A percentile compares a stretch with the other conserved stretches of the same genome.
Conservation (phyloP, 2,113 vertebrate genomes). For the Perca flavescens region DNA sequence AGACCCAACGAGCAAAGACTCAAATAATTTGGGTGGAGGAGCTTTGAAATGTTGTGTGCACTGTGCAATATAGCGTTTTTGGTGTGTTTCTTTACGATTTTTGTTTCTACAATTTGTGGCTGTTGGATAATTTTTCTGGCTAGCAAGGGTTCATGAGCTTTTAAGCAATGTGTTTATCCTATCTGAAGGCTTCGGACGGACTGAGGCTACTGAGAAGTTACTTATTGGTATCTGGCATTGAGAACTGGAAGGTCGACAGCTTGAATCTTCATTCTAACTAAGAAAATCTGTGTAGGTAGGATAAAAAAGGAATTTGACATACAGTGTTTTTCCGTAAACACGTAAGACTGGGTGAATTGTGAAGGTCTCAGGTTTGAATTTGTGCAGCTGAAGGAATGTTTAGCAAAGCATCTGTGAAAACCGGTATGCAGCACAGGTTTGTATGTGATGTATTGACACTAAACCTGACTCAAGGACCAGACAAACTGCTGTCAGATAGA, state of each 20-base stretch:
- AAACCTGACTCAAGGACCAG: neutral
- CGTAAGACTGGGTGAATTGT: neutral
- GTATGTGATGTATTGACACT: neutral
- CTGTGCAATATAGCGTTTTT: neutral
- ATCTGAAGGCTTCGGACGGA: neutral
- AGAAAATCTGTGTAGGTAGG: neutral
- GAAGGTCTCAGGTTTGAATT: conserved; percentile 4
- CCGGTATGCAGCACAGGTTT: neutral
- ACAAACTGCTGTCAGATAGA: neutral
- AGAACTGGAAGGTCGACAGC: neutral
- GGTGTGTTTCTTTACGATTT: neutral
- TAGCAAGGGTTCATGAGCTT: neutral
- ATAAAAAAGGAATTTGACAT: neutral
- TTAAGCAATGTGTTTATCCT: neutral
- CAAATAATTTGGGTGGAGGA: no score
- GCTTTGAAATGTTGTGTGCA: neutral
- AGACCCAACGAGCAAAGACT: no score
- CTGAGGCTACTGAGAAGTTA: neutral
- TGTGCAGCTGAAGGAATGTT: neutral
- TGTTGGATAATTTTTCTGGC: neutral
- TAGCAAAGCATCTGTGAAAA: neutral
- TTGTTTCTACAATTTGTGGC: neutral
- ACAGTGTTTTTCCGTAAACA: neutral
- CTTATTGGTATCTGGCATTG: neutral
- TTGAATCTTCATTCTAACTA: neutral